Base-by-base conservation (phyloP, 2,113 vertebrate genomes). In the Muntiacus reevesi region DNA sequence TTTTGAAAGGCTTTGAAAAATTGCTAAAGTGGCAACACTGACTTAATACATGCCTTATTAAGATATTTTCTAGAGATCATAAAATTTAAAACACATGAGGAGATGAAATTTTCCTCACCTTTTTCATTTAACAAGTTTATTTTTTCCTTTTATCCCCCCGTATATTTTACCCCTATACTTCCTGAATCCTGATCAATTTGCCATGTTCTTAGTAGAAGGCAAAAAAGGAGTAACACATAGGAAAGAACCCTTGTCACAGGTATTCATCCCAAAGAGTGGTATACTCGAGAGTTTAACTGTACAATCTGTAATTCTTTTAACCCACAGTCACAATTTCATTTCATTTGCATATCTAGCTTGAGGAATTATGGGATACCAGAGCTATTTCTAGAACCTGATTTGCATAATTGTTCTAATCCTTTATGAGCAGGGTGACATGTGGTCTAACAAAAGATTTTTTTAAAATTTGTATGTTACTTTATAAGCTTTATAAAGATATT, bases 371-470 rank as follows among this genome's bases (percentile, higher is more conserved):
- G 98, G 97, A 97, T 96, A 94, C 91, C 91, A 79, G 91, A 98
- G 95, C 96, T 98, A 97, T 98, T 98, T 97, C 97, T 97, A 97
- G 96, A 96, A 92, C 17, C 85, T 67, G 45, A 97, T 98, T 97
- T 98, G 94, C 98, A 98, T 97, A 98, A 98, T 96, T 97, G 93
- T 97, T 97, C 93, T 97, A 94, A 96, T 97, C 86, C 62, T 98
- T 98, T 96, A 57, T 97, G 83, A 97, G 57, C 83, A 60, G 14
- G 16, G 78, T 94, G 88, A 91, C 94, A 96, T 91, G 93, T 97
- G 96, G 95, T 91, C 88, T 98, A 89, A 97, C 91, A 97, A 97
- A 96, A 64, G 92, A 86, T 78, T 96, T 95, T 93, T 91, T 91
- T 57, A 8, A 1, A 87, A 96, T 89, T 86, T 95, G 45, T 91